These are phyloP conservation scores for Diplazon laetatorius DNA, from an alignment of 2,888 invertebrate species.

Conservation along the genomic window DNA sequence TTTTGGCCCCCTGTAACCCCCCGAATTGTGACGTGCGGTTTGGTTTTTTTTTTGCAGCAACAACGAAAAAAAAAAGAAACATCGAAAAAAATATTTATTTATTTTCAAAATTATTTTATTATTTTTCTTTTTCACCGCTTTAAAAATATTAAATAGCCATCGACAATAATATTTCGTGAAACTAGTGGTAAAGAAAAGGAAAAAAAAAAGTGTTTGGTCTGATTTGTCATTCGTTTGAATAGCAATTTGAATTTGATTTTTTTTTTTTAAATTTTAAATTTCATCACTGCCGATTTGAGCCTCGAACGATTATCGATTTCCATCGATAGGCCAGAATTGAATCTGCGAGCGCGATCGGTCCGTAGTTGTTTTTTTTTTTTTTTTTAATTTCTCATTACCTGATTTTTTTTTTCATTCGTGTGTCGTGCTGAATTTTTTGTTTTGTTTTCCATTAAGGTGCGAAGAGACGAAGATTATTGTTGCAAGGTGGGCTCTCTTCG, in stretches of 20 bases:
- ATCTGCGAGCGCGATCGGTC: no score
- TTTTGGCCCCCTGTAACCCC: slow-evolving; percentile 55
- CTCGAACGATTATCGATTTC: slow-evolving; percentile 7
- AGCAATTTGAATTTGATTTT: not conserved
- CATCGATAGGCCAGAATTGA: slow-evolving; percentile 22
- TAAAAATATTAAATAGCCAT: slow-evolving; percentile 52
- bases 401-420: slow-evolving; percentile 14
- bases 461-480: not conserved
- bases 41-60: slow-evolving; percentile 14
- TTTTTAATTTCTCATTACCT: not conserved
- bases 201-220: slow-evolving; percentile 21
- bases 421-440: not conserved
- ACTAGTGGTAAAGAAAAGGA: slow-evolving; percentile 38
- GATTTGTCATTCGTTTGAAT: slow-evolving; percentile 5
- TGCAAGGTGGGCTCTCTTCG: slow-evolving; percentile 5
- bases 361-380: not conserved
- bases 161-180: slow-evolving; percentile 44
- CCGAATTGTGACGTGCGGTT: slow-evolving; percentile 7
- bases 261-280: slow-evolving; percentile 15
- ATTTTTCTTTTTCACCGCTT: slow-evolving; percentile 23
- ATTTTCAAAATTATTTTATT: no score
- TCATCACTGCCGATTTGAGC: not conserved
- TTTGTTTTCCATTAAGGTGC: not conserved
- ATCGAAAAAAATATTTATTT: no score
- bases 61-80: no score